phyloP scores from a whole-genome alignment of 2,797 vertebrate genomes.

The Enteromius radiatus region DNA sequence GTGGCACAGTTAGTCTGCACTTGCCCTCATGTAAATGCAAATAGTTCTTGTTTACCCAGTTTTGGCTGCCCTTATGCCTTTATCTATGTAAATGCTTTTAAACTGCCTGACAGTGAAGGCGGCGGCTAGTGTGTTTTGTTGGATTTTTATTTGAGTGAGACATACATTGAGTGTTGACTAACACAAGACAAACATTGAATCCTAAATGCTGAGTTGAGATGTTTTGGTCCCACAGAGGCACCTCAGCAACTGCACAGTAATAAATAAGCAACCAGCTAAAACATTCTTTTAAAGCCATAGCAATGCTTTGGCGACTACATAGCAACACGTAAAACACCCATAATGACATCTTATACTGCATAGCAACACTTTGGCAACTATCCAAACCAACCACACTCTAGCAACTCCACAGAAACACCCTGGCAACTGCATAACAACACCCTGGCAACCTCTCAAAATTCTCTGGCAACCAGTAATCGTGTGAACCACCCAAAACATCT shows the following conservation, averaged over 20 bases:
- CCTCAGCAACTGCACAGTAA: not conserved
- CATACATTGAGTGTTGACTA: not conserved
- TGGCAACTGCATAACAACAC: not conserved
- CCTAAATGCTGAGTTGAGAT: not conserved
- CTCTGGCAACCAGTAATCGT: not conserved
- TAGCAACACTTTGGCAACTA: not conserved
- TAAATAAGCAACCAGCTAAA: not conserved
- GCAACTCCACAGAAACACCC: not conserved
- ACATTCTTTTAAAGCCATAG: not conserved
- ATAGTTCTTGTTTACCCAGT: conserved; percentile 70
- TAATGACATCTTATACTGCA: not conserved
- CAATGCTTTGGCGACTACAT: not conserved
- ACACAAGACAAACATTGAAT: not conserved
- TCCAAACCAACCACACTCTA: not conserved
- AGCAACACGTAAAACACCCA: not conserved
- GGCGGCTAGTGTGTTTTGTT: not conserved
- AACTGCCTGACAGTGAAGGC: conserved; percentile 30
- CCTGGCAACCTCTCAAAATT: rapidly evolving
- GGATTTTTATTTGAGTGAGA: not conserved
- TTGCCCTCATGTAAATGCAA: conserved; percentile 69
- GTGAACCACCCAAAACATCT: not conserved
- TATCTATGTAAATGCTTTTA: conserved; percentile 67
- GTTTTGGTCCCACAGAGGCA: not conserved
- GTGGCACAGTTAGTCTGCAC: conserved; percentile 59
- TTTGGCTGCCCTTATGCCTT: conserved; percentile 45